Base-by-base conservation (phyloP, 2,113 vertebrate genomes). In the Lates calcarifer region DNA sequence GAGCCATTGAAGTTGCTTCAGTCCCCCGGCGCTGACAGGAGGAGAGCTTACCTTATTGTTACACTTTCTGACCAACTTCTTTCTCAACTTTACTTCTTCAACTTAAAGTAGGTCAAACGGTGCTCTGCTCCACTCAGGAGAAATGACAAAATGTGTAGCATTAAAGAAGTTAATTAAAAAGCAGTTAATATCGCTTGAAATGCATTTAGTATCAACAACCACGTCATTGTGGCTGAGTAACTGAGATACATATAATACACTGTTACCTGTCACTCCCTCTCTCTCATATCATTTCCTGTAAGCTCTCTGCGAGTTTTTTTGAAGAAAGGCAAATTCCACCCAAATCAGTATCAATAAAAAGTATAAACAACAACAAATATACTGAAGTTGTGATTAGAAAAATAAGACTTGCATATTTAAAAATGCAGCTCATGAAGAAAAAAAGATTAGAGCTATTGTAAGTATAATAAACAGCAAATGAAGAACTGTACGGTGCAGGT, bases 51-150 rank as follows among this genome's bases (percentile, higher is more conserved):
- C 35, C 58, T 77, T 64, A 74, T 56, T 86, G 84, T 83, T 81
- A 63, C 22, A 66, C 78, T 80, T 66, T 77, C 51, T 55, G 74
- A 82, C 47, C 41, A 71, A 83, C n/a, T n/a, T n/a, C n/a, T n/a
- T n/a, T n/a, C n/a, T n/a, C n/a, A n/a, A n/a, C 67, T 91, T 87
- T 26, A 71, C 75, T 62, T 41, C 72, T 81, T 76, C 29, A 47
- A 10, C 70, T 73, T 51, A 67, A 86, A 91, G 78, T 87, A 81
- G 86, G 84, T 82, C 82, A 85, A n/a, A 73, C 4, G 0, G 6
- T 43, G 53, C 41, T 71, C 15, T 5, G 56, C 56, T 76, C 2
- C 7, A 2, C 12, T 0, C 17, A 20, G 3, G 43, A 4, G 18
- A 33, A 66, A 29, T 8, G 33, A 53, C 61, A 29, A 39, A 26